phyloP scores from a whole-genome alignment of 2,797 vertebrate genomes.

The Trematomus bernacchii region DNA sequence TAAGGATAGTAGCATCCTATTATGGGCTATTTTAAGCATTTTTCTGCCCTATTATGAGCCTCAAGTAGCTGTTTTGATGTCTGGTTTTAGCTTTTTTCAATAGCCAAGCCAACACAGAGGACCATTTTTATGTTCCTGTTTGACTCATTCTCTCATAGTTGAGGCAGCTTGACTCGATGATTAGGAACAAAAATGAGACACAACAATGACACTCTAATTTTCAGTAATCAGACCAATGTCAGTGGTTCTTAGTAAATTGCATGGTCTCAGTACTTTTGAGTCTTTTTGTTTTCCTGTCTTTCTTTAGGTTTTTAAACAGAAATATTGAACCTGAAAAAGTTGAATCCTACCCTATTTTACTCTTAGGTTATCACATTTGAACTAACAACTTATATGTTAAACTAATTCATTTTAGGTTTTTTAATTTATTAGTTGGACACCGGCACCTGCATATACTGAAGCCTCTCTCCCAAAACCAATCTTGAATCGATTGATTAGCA shows the following conservation, averaged over 20 bases:
- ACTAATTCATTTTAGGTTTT: no score
- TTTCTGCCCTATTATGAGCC: constrained; percentile 29
- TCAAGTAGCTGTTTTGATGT: constrained; percentile 45
- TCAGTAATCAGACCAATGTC: constrained; percentile 15
- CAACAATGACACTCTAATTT: constrained; percentile 28
- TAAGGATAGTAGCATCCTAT: constrained; percentile 17
- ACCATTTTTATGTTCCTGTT: constrained; percentile 1
- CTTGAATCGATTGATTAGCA: background rate
- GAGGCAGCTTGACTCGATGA: constrained; percentile 39
- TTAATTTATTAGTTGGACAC: background rate
- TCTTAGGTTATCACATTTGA: background rate
- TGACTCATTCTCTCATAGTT: constrained; percentile 28
- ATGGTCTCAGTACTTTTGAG: background rate
- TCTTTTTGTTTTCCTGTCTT: background rate
- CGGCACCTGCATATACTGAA: constrained; percentile 26
- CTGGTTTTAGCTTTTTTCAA: constrained; percentile 24
- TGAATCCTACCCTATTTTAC: background rate
- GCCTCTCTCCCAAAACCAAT: background rate
- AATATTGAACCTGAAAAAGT: no score
- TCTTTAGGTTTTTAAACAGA: background rate
- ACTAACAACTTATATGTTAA: background rate
- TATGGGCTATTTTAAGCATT: constrained; percentile 17
- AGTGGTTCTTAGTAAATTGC: constrained; percentile 19
- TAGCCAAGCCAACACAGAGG: constrained; percentile 14
- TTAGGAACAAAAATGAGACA: constrained; percentile 28